Base-by-base conservation (phyloP, 2,888 invertebrate genomes). In the Drosophila helvetica region DNA sequence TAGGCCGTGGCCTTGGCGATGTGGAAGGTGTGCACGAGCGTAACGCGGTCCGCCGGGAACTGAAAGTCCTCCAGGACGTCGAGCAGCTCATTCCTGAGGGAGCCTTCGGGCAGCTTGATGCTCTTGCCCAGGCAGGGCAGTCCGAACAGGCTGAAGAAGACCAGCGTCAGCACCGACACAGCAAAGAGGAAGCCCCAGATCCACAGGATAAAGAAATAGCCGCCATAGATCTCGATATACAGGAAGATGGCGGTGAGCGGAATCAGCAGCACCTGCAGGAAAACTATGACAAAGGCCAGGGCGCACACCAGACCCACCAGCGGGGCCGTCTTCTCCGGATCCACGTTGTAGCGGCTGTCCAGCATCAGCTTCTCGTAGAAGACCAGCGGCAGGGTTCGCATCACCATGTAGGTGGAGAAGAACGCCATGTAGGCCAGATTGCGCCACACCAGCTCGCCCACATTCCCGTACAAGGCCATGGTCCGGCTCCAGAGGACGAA, bases 231-330 rank as follows among this genome's bases (percentile, higher is more conserved):
- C 8, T 79, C 76, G 12, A 88, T 64, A 0, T 25, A 17, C 3
- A 89, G 25, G 10, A 81, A 52, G 6, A 87, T 7, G 0, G 48
- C 45, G 0, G 78, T 81, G 1, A 80, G 0, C 3, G 85, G 85
- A 0, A 89, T 68, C 0, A 85, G 54, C 0, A 12, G 6, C 33
- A 71, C 66, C 50, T 85, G 89, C 2, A 76, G 1, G 7, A 85
- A 46, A 4, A 85, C 79, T 1, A 81, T 38, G 3, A 77, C 4
- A 8, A 85, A 64, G 0, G 59, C 43, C 7, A 69, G 43, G 0
- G 73, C 38, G 46, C 85, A 85, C 0, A 89, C 27, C 2, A 79
- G 1, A 0, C 89, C 85, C 17, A 87, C 54, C 18, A 89, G 4
- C 0, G 85, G 76, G 9, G 58, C 2, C 1, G 73, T 17, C n/a